phyloP scores from a whole-genome alignment of 1,140 invertebrate genomes.

The Bombus impatiens region DNA sequence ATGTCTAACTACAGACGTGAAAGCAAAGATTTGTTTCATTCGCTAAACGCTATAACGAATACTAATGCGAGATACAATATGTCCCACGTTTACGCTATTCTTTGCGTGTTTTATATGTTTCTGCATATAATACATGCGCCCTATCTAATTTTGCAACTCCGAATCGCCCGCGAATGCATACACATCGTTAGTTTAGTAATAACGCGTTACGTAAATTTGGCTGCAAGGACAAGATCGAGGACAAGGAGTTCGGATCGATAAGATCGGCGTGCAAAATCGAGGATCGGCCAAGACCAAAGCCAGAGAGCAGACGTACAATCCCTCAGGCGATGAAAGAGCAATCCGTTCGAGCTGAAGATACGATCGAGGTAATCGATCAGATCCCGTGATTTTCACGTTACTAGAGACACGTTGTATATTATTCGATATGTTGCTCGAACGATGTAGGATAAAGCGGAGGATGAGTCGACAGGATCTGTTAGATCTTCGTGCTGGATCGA shows the following conservation, averaged over 20 bases:
- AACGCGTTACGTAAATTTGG: conserved; percentile 7
- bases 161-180: neutral
- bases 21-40: too few species aligned
- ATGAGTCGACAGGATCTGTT: conserved; percentile 16
- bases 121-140: too few species aligned
- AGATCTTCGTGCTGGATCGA: conserved; percentile 51
- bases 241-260: conserved; percentile 6
- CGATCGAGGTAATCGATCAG: conserved; percentile 52
- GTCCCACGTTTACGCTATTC: too few species aligned
- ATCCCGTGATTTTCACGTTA: neutral
- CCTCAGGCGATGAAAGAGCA: conserved; percentile 34
- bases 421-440: neutral
- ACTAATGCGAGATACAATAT: too few species aligned
- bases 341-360: neutral
- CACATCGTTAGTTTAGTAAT: neutral
- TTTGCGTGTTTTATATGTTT: too few species aligned
- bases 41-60: too few species aligned
- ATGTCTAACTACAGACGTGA: too few species aligned
- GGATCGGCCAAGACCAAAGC: conserved; percentile 20
- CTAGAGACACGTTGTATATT: neutral
- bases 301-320: conserved; percentile 18
- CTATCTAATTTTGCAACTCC: too few species aligned
- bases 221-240: conserved; percentile 32
- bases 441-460: conserved; percentile 24
- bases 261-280: conserved; percentile 19